These are phyloP conservation scores for Excalfactoria chinensis DNA, from an alignment of 2,113 vertebrate species.

Conservation along the genomic window DNA sequence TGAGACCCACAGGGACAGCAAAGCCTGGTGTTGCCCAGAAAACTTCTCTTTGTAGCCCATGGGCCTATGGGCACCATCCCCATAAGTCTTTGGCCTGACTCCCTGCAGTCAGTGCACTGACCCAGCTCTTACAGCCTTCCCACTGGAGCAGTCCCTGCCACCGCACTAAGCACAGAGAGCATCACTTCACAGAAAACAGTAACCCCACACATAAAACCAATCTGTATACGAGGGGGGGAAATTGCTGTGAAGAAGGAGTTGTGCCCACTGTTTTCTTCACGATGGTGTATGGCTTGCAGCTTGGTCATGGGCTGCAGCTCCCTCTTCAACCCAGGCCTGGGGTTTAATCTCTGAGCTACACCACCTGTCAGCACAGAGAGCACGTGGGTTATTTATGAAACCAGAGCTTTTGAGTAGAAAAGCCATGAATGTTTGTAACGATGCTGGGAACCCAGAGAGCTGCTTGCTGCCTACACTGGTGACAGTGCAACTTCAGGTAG, in stretches of 20 bases:
- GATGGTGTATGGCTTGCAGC: not conserved
- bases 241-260: not conserved
- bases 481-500: not conserved
- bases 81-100: not conserved
- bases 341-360: not conserved
- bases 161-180: not conserved
- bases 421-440: no score
- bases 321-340: no score
- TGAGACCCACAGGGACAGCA: not conserved
- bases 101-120: not conserved
- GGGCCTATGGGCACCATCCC: not conserved
- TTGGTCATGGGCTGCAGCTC: not conserved
- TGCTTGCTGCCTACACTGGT: not conserved
- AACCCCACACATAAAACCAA: not conserved
- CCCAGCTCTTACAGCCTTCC: rapidly evolving
- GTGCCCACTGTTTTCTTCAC: not conserved
- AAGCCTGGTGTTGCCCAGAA: not conserved
- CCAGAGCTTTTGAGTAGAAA: not conserved
- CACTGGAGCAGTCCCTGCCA: not conserved
- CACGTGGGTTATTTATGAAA: not conserved
- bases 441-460: not conserved
- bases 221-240: not conserved
- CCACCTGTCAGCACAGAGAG: not conserved
- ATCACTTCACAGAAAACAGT: no score
- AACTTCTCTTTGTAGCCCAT: not conserved